Percentiles rank a stretch among this genome's conserved stretches.
Conservation (phyloP, 2,797 vertebrate species). For the Cheirogaleus major region DNA sequence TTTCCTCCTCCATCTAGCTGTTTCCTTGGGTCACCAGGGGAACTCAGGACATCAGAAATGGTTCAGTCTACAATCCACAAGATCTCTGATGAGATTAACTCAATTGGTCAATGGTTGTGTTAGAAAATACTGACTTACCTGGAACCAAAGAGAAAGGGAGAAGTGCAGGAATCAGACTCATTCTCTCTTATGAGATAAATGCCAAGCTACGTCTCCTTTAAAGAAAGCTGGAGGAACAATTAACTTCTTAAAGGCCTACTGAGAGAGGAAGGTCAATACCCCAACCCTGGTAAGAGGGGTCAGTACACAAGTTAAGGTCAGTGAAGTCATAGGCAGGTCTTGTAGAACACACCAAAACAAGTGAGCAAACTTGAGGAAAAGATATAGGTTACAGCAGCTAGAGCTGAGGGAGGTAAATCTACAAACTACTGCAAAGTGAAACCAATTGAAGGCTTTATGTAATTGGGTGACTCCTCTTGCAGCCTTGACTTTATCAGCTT, state of each 20-base stretch:
- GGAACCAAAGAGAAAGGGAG: neutral
- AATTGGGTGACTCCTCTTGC: neutral
- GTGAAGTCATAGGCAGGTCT: neutral
- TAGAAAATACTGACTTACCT: conserved; percentile 7
- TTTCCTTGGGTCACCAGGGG: neutral
- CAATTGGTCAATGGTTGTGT: neutral
- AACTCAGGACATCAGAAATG: conserved; percentile 45
- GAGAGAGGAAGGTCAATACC: neutral
- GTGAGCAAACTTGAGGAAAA: neutral
- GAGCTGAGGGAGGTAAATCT: neutral
- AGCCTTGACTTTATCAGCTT: conserved; percentile 29
- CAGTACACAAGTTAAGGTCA: neutral
- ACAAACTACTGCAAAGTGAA: conserved; percentile 38
- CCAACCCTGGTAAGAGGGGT: neutral
- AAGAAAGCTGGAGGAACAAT: conserved; percentile 18
- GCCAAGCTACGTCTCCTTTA: neutral
- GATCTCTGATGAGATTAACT: neutral
- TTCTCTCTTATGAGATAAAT: conserved; percentile 52
- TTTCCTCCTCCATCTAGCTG: neutral
- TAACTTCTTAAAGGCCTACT: neutral
- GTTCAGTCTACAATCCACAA: neutral
- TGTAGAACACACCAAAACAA: neutral
- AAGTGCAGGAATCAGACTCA: neutral
- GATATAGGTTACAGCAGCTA: neutral
- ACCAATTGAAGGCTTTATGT: neutral